Evolutionary conservation across 2,113 vertebrate genomes (phyloP), one percentile per base, ranked within the genome.

Genomic region (Corythoichthys intestinalis): DNA sequence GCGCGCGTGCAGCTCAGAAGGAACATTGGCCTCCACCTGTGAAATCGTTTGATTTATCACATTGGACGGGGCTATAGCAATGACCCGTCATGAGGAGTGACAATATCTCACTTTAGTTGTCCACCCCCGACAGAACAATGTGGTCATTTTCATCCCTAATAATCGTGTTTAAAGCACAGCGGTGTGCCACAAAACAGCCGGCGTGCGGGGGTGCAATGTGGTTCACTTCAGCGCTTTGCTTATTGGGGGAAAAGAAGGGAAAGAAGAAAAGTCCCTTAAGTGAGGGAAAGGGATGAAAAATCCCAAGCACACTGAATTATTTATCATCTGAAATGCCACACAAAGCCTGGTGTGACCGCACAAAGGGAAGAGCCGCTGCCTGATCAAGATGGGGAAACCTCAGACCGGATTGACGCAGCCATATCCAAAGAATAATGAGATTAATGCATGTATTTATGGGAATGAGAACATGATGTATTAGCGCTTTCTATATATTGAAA

Each of bases 301-400:
- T 75, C 84, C 81, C 67, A 49, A 70, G 74, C 72, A 2, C 71
- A 39, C 62, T 83, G 50, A 82, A 86, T 83, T 78, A 87, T 86
- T 85, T 77, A 86, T 86, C 49, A 34, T n/a, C 65, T 60, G 48
- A 85, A 87, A 81, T 65, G 72, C 69, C 82, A 81, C 79, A 69
- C 71, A 73, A 77, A 81, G 74, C 68, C 64, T 64, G 50, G 9
- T 68, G 63, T 60, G 78, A 65, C 71, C 70, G 70, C 80, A 84
- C 75, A 75, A 67, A 54, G 60, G 37, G 64, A 58, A 34, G 56
- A 58, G 34, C 34, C 13, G 56, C 34, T 58, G 56, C 34, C 0
- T 13, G n/a, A 61, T 13, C 58, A 47, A 28, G 53, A 71, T 63
- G 54, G 15, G 63, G 56, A 4, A 15, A 61, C 54, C 41, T 60